A percentile compares a stretch with the other conserved stretches of the same genome.
phyloP scores from a whole-genome alignment of 2,797 vertebrate genomes.

The Ctenopoma multispine region DNA sequence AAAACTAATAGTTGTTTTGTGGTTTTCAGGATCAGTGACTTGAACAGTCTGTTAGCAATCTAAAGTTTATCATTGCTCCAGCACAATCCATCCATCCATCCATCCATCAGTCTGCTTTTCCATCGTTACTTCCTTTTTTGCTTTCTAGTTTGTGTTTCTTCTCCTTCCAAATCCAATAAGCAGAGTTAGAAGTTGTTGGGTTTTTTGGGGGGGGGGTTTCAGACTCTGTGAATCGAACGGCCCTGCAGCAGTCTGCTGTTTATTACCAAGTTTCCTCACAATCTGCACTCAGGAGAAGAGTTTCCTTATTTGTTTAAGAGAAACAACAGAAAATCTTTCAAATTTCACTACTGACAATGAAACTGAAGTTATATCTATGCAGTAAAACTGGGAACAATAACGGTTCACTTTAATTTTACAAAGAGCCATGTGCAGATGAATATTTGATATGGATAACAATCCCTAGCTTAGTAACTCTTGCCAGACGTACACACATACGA shows the following conservation, averaged over 20 bases:
- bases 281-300: slow-evolving; percentile 21
- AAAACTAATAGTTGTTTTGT: slow-evolving; percentile 61
- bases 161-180: slow-evolving; percentile 17
- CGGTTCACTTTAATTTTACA: not conserved
- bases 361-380: not conserved
- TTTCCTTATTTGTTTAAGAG: not conserved
- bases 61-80: slow-evolving; percentile 40
- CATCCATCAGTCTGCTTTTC: not conserved
- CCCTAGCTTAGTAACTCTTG: not conserved
- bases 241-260: slow-evolving; percentile 44
- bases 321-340: not conserved
- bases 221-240: slow-evolving; percentile 41
- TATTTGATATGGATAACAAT: slow-evolving; percentile 5
- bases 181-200: slow-evolving; percentile 20
- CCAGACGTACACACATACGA: slow-evolving; percentile 11
- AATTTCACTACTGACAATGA: not conserved
- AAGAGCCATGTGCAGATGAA: not conserved
- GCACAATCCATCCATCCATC: slow-evolving; percentile 24
- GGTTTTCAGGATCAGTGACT: slow-evolving; percentile 63
- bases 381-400: not conserved
- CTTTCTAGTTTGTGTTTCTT: not conserved
- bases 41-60: slow-evolving; percentile 41
- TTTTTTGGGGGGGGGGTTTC: slow-evolving; percentile 28
- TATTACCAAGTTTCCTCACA: slow-evolving; percentile 25
- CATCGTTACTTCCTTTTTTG: not conserved